Evolutionary conservation across 2,113 vertebrate genomes (phyloP).

Genomic region (Leptodactylus fuscus): DNA sequence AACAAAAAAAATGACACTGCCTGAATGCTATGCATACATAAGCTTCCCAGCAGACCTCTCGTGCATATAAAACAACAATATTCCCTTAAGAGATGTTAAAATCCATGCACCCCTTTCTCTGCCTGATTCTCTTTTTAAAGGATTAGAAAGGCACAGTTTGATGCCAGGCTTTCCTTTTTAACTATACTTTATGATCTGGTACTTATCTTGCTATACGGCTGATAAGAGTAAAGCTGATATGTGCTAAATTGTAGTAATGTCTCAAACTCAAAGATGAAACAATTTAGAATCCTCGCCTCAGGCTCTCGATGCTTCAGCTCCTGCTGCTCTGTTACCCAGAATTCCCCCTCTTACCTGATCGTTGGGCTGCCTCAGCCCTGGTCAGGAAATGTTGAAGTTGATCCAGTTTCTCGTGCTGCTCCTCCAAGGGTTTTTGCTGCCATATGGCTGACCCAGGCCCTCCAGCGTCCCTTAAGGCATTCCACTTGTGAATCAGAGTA

Average conservation of each 20-base stretch:
- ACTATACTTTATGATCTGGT: conserved; percentile 54
- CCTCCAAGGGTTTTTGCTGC: conserved; percentile 83
- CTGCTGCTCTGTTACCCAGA: conserved; percentile 64
- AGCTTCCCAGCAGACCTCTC: conserved; percentile 46
- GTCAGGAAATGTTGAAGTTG: conserved; percentile 86
- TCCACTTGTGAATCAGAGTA: conserved; percentile 82
- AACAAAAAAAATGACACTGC: conserved; percentile 51
- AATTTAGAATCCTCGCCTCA: conserved; percentile 68
- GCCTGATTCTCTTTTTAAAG: conserved; percentile 52
- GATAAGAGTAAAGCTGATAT: conserved; percentile 65
- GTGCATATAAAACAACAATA: conserved; percentile 48
- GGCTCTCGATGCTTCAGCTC: conserved; percentile 67
- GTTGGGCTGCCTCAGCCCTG: conserved; percentile 77
- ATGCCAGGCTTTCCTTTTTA: conserved; percentile 55
- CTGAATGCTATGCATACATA: conserved; percentile 55
- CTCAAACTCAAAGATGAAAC: conserved; percentile 70
- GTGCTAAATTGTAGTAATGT: conserved; percentile 66
- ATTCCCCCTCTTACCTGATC: conserved; percentile 77
- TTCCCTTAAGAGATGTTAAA: conserved; percentile 51
- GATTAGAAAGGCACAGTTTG: conserved; percentile 56
- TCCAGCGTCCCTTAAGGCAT: conserved; percentile 82
- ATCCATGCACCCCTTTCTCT: conserved; percentile 55
- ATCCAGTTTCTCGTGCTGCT: conserved; percentile 86
- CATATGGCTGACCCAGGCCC: conserved; percentile 91
- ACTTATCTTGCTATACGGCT: conserved; percentile 62